Conservation (phyloP, 2,113 vertebrate species). For the Crypturellus undulatus region DNA sequence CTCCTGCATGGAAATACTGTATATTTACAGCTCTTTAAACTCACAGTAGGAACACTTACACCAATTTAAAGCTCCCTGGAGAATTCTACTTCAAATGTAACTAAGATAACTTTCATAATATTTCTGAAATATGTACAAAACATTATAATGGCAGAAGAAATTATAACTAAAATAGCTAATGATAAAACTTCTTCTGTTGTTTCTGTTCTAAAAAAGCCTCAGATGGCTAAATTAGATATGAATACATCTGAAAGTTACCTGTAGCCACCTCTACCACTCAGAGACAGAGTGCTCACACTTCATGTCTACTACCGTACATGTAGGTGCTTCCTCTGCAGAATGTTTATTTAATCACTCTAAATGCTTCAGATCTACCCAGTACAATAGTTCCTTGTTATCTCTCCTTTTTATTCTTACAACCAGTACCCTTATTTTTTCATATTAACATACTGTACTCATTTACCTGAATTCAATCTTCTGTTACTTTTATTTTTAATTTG, state of each 20-base stretch:
- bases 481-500: conserved; percentile 3
- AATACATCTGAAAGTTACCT: background rate
- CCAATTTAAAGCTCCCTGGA: background rate
- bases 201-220: background rate
- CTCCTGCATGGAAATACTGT: background rate
- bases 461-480: conserved; percentile 39
- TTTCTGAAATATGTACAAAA: background rate
- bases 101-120: background rate
- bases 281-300: background rate
- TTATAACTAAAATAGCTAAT: background rate
- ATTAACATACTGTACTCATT: conserved; percentile 39
- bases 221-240: background rate
- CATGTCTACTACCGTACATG: background rate
- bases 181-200: background rate
- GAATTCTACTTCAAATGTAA: background rate
- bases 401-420: background rate
- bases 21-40: background rate
- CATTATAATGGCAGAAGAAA: background rate
- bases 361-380: background rate
- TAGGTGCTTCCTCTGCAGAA: background rate
- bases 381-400: background rate
- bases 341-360: background rate
- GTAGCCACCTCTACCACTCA: background rate
- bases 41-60: background rate
- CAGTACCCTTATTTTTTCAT: background rate